Conservation (phyloP, 2,113 vertebrate species). For the Urocitellus parryii region DNA sequence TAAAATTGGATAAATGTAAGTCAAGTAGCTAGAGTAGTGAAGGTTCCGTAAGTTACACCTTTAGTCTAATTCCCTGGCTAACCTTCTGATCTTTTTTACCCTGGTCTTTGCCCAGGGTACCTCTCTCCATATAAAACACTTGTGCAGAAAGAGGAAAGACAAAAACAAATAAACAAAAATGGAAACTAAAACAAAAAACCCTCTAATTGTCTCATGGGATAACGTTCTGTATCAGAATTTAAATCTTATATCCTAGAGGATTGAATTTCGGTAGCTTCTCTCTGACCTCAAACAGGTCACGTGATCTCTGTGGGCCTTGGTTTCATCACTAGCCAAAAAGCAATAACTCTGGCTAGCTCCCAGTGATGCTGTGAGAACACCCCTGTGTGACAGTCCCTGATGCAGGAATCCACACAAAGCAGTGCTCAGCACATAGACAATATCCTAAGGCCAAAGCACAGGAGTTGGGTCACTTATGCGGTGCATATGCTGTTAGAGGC, state of each 20-base stretch:
- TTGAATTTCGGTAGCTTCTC: neutral
- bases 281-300: neutral
- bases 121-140: neutral
- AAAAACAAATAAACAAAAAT: no score
- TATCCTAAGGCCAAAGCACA: neutral
- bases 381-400: neutral
- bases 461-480: neutral
- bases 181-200: neutral
- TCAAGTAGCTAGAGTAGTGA: neutral
- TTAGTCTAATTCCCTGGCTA: neutral
- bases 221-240: neutral
- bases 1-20: neutral
- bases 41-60: neutral
- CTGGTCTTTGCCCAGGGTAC: neutral
- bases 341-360: neutral
- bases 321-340: neutral
- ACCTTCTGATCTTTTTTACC: neutral
- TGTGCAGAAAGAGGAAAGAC: neutral
- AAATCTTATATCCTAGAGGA: slow-evolving; percentile 3
- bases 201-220: neutral
- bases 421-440: neutral
- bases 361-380: neutral
- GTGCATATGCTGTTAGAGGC: neutral
- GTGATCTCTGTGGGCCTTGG: neutral
- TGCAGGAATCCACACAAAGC: neutral